These are phyloP conservation scores for Saccostrea cuccullata DNA, from an alignment of 1,140 invertebrate species.

Conservation along the genomic window DNA sequence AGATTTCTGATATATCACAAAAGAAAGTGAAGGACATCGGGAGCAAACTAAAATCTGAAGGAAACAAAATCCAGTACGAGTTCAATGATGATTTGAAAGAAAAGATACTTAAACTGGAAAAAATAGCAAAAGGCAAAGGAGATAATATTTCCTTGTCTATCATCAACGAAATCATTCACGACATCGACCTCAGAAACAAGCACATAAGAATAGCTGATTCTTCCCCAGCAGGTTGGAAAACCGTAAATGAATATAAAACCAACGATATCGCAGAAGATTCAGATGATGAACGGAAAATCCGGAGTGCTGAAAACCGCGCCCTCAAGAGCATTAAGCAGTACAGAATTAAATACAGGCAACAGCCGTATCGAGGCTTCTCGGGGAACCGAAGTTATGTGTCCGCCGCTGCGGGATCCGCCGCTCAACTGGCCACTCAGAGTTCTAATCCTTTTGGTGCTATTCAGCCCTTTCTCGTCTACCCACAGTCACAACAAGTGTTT, in stretches of 20 bases:
- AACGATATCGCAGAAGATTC: slow-evolving; percentile 44
- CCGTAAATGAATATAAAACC: slow-evolving; percentile 36
- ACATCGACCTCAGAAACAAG: slow-evolving; percentile 27
- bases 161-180: not conserved
- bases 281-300: slow-evolving; percentile 28
- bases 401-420: slow-evolving; percentile 28
- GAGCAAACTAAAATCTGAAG: slow-evolving; percentile 3
- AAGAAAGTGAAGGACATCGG: slow-evolving; percentile 31
- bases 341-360: not conserved
- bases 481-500: not conserved
- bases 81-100: slow-evolving; percentile 29
- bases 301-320: too few species aligned
- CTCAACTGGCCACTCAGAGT: not conserved
- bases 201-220: slow-evolving; percentile 43
- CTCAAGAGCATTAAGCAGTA: not conserved
- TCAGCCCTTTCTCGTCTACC: not conserved
- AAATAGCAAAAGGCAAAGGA: not conserved
- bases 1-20: too few species aligned
- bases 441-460: too few species aligned
- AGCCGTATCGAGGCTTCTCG: not conserved
- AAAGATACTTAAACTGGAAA: not conserved
- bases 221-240: slow-evolving; percentile 44
- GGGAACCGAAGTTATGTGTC: not conserved
- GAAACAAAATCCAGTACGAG: slow-evolving; percentile 1
- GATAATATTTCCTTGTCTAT: not conserved